Percentiles rank a stretch among this genome's conserved stretches.
Evolutionary conservation across 2,797 vertebrate species (phyloP).

Genomic region (Sylvia borin): DNA sequence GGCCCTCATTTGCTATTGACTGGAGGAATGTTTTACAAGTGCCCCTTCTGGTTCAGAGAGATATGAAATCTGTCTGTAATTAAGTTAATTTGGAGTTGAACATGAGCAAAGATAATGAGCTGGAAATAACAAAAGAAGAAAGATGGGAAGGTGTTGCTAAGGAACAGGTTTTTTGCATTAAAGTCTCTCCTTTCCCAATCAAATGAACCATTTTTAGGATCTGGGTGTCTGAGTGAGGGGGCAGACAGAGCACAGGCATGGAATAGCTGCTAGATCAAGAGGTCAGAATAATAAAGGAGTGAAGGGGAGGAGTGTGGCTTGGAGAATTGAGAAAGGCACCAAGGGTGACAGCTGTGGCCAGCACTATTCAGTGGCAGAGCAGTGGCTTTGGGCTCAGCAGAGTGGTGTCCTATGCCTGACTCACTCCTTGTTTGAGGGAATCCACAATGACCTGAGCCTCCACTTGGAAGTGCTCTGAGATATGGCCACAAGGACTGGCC

Average conservation of each 20-base stretch:
- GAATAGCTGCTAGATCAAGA: background rate
- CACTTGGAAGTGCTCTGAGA: background rate
- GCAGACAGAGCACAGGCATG: background rate
- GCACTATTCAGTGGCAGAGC: background rate
- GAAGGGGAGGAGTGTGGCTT: background rate
- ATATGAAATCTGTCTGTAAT: conserved; percentile 63
- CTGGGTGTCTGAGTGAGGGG: background rate
- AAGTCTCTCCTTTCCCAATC: background rate
- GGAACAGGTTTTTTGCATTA: conserved; percentile 18
- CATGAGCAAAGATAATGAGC: conserved; percentile 10
- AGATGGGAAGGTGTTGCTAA: conserved; percentile 48
- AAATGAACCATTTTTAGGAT: background rate
- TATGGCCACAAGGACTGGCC: background rate
- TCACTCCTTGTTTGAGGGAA: background rate
- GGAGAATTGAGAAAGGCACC: background rate
- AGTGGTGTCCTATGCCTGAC: background rate
- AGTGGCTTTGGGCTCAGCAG: background rate
- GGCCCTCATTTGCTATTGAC: conserved; percentile 10
- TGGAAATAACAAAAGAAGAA: conserved; percentile 35
- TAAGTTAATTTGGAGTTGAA: conserved; percentile 52
- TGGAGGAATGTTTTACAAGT: conserved; percentile 55
- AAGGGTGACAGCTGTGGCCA: background rate
- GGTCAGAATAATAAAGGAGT: background rate
- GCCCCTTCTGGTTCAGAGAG: conserved; percentile 57
- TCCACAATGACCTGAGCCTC: background rate